Conservation (phyloP, 2,113 vertebrate genomes). For the Arenaria interpres region DNA sequence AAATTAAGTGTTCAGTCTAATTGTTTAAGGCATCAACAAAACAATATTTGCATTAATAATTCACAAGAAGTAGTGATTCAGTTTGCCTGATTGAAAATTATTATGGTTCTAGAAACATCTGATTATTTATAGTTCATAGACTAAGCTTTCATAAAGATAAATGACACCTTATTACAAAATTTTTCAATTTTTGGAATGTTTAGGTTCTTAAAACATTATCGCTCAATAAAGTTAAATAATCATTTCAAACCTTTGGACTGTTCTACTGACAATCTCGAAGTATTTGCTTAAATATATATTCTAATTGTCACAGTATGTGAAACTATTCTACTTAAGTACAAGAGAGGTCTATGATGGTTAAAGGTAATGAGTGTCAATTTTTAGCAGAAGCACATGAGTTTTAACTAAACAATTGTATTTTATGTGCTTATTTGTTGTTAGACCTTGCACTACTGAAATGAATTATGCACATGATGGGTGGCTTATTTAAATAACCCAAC, state of each 20-base stretch:
- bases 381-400: background rate
- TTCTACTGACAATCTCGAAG: background rate
- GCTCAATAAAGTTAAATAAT: background rate
- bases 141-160: background rate
- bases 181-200: background rate
- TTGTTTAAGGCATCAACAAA: background rate
- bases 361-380: background rate
- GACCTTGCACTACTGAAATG: background rate
- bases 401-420: background rate
- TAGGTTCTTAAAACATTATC: background rate
- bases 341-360: background rate
- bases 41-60: background rate
- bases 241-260: background rate
- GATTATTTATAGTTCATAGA: background rate
- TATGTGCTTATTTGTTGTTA: background rate
- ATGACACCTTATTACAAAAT: background rate
- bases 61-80: background rate
- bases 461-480: background rate
- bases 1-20: background rate
- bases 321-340: background rate
- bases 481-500: background rate
- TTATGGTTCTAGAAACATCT: background rate
- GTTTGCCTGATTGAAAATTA: background rate
- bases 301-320: background rate
- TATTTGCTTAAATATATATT: background rate